Base-by-base conservation (phyloP, 2,113 vertebrate genomes). In the Anguilla japonica region DNA sequence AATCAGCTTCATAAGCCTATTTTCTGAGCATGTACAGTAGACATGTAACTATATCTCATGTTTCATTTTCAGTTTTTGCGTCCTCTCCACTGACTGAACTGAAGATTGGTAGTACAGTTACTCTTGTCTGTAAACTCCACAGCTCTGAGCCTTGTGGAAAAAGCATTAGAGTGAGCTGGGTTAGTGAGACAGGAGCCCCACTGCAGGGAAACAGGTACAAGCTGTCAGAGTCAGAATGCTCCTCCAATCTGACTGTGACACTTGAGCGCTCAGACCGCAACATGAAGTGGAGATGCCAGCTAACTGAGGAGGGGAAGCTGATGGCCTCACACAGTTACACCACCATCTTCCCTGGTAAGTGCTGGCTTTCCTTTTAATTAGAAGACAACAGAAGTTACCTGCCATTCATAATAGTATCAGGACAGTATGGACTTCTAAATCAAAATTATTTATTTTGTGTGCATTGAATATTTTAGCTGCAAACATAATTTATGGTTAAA, bases 241-340 rank as follows among this genome's bases (percentile, higher is more conserved):
- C 92, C 39, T 90, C 89, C 81, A 92, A 88, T 84, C 83, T 94
- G 40, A 22, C 40, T 39, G 89, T 93, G 78, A 56, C 6, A 5
- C 84, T 41, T 43, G 90, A 87, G 85, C 13, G 0, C 39, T 92
- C 92, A 14, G 92, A 94, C 75, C 93, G 92, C 86, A 89, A 82
- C 82, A 91, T 90, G 60, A 91, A 89, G 79, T 94, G 92, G 92
- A 92, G 67, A 85, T 93, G 92, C 43, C 87, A 88, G 29, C 8
- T 93, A 9, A 84, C 3, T 40, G 85, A 90, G 22, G 87, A 85
- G 22, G 71, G 86, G 18, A 81, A 20, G 1, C 39, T 86, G 29
- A 90, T 87, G 88, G 83, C 90, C 11, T 79, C 67, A 20, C 0
- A 39, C 60, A 89, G 40, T 29, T 89, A 88, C 5, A 87, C 39